These are phyloP conservation scores for Cheilosia pagana DNA, from an alignment of 2,888 invertebrate genomes.

Conservation along the genomic window DNA sequence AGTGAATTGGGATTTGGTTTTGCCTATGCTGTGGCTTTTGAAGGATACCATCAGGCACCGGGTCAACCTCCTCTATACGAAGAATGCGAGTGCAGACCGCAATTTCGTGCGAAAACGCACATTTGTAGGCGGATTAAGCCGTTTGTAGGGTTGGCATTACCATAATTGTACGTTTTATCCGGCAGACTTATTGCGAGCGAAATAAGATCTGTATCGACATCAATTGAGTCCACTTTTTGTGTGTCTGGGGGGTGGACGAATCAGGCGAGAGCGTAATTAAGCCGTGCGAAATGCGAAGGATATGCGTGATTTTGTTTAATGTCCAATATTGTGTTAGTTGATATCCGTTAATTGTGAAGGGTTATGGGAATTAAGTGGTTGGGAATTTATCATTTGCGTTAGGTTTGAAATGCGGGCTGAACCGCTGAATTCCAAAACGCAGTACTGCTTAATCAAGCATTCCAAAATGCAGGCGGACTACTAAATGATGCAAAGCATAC, in stretches of 20 bases:
- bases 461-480: too few species aligned
- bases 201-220: constrained; percentile 38
- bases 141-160: constrained; percentile 35
- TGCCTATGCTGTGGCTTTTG: constrained; percentile 5
- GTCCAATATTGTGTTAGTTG: too few species aligned
- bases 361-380: too few species aligned
- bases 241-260: not conserved
- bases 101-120: constrained; percentile 43
- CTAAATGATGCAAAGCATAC: too few species aligned
- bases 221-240: not conserved
- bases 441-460: too few species aligned
- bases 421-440: too few species aligned
- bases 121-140: constrained; percentile 50
- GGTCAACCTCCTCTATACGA: constrained; percentile 19
- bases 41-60: constrained; percentile 21
- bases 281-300: too few species aligned
- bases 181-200: constrained; percentile 21
- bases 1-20: constrained; percentile 15
- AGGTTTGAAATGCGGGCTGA: too few species aligned
- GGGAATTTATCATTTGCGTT: too few species aligned
- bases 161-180: constrained; percentile 44
- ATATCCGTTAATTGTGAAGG: too few species aligned
- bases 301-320: too few species aligned
- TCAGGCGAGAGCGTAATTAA: not conserved
- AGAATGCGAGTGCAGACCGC: constrained; percentile 6